Conservation (phyloP, 1,140 invertebrate genomes). For the Parapsyche elsis region DNA sequence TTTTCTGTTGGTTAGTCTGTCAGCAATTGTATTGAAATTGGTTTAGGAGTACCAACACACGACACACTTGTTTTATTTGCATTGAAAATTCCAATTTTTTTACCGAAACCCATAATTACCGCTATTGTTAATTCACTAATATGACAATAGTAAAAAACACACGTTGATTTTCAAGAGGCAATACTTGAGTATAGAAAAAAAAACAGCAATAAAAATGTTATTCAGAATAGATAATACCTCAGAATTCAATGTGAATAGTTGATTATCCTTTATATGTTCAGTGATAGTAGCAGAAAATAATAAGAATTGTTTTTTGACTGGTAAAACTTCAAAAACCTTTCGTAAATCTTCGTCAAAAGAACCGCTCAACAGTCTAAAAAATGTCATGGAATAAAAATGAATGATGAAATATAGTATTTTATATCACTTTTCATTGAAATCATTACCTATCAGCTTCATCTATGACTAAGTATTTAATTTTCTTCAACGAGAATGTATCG, state of each 20-base stretch:
- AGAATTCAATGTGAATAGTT: conserved; percentile 62
- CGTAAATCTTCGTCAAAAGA: conserved; percentile 84
- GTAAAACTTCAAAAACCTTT: conserved; percentile 84
- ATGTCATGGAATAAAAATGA: conserved; percentile 19
- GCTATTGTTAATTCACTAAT: too few species aligned
- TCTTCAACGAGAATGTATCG: conserved; percentile 83
- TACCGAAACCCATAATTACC: too few species aligned
- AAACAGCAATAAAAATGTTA: too few species aligned
- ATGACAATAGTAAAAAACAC: too few species aligned
- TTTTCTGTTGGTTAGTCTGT: too few species aligned
- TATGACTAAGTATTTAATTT: conserved; percentile 86
- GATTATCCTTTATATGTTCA: conserved; percentile 71
- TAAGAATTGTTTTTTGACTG: conserved; percentile 84
- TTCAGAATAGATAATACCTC: conserved; percentile 61
- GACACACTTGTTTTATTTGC: too few species aligned
- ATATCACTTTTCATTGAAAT: neutral
- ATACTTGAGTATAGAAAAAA: too few species aligned
- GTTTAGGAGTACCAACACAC: too few species aligned
- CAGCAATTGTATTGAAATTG: too few species aligned
- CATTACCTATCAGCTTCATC: conserved; percentile 89
- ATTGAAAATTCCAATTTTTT: too few species aligned
- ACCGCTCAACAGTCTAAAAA: conserved; percentile 76
- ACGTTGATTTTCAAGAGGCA: too few species aligned
- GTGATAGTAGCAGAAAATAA: conserved; percentile 98
- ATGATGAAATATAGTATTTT: neutral